Evolutionary conservation across 2,113 vertebrate genomes (phyloP), one percentile per base, ranked within the genome.

Genomic region (Nycticryphes semicollaris): DNA sequence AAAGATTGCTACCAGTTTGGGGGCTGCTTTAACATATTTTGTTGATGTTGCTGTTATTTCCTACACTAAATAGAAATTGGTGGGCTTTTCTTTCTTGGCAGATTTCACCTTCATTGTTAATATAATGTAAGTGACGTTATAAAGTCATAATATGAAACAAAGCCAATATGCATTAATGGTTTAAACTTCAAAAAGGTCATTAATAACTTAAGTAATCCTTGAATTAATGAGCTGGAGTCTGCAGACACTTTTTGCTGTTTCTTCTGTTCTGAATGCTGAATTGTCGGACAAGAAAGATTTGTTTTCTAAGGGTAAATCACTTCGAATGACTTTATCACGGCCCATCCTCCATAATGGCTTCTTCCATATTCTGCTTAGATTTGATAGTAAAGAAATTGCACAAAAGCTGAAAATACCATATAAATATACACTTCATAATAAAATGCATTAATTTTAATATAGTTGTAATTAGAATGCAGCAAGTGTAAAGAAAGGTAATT

Each of bases 121-220:
- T 95, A 77, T 90, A 84, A 9, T 37, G 35, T 74, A 94, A 86
- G 63, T 83, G 72, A 84, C 8, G 27, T 59, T 86, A 76, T 59
- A 95, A 94, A 96, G 56, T 33, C 45, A 41, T 60, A 80, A 90
- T 80, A 85, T 60, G 59, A 97, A 95, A 80, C 51, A 94, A 94
- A 95, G 60, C 82, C 84, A 88, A 74, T 62, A 80, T 27, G 30
- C 59, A 77, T 83, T 93, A 86, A 70, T 60, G 47, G 75, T 63
- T 95, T 94, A 76, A 81, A 94, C 63, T 84, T 94, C 70, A 80
- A 94, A 94, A 94, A 83, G 8, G 70, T 70, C 51, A 75, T 90
- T 95, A 93, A 89, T 90, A 95, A 80, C 75, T 77, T 70, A 70
- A 84, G 33, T 84, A 95, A 96, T 95, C 75, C 72, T 51, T 84